Evolutionary conservation across 2,113 vertebrate species (phyloP).

Genomic region (Struthio camelus): DNA sequence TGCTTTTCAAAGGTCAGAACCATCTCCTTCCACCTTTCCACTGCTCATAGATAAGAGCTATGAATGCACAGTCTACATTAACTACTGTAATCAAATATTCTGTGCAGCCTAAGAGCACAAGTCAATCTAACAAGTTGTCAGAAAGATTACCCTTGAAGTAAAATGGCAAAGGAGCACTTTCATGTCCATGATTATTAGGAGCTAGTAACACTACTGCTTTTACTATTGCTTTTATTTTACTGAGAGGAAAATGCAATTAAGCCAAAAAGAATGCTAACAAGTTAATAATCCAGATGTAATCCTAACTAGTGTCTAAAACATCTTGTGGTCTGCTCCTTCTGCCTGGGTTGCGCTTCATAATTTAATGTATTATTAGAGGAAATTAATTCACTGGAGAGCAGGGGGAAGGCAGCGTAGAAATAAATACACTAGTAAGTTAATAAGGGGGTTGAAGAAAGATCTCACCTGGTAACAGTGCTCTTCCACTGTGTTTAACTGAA

Average conservation of each 20-base stretch:
- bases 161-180: neutral
- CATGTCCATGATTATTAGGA: neutral
- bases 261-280: neutral
- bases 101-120: neutral
- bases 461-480: neutral
- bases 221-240: neutral
- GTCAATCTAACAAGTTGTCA: neutral
- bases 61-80: neutral
- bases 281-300: neutral
- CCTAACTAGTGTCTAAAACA: neutral
- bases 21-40: neutral
- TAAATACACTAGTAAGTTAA: neutral
- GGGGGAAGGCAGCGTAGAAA: neutral
- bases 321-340: neutral
- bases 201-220: neutral
- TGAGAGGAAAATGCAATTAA: neutral
- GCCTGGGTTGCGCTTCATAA: conserved; percentile 12
- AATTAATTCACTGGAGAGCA: neutral
- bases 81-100: neutral
- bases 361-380: conserved; percentile 13
- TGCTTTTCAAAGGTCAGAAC: neutral
- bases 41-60: neutral
- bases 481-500: neutral
- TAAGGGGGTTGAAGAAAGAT: neutral
- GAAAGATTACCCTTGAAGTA: neutral